These are phyloP conservation scores for Pimephales promelas DNA, from an alignment of 2,113 vertebrate species.

Conservation along the genomic window DNA sequence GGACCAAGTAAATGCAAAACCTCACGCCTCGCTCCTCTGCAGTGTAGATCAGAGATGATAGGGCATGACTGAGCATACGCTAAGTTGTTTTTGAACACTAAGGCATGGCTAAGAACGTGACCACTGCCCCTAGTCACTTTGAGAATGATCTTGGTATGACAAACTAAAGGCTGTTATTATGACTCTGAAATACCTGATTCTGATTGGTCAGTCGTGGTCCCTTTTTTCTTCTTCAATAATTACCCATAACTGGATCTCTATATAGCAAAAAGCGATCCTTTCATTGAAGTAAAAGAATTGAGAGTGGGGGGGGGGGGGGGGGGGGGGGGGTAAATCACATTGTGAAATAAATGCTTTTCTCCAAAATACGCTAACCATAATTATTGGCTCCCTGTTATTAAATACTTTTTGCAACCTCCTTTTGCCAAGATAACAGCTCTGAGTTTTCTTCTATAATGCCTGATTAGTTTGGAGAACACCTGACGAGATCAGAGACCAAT, in stretches of 20 bases:
- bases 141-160: conserved; percentile 10
- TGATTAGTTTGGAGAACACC: too few relatives aligned
- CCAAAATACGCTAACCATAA: too few relatives aligned
- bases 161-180: conserved; percentile 23
- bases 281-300: too few relatives aligned
- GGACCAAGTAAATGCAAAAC: conserved; percentile 42
- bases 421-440: too few relatives aligned
- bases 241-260: not conserved
- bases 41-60: conserved; percentile 37
- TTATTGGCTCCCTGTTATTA: too few relatives aligned
- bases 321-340: too few relatives aligned
- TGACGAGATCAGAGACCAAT: too few relatives aligned
- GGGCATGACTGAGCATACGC: conserved; percentile 14
- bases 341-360: too few relatives aligned
- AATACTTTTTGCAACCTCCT: too few relatives aligned
- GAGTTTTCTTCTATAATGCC: too few relatives aligned
- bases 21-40: conserved; percentile 3
- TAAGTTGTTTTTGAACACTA: conserved; percentile 26
- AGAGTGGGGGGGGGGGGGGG: too few relatives aligned
- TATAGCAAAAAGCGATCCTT: too few relatives aligned
- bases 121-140: not conserved
- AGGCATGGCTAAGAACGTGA: conserved; percentile 2
- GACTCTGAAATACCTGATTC: conserved; percentile 1
- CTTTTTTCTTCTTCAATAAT: not conserved
- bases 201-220: not conserved